Conservation (phyloP, 2,797 vertebrate species). For the Melanotaenia parkinsoni region DNA sequence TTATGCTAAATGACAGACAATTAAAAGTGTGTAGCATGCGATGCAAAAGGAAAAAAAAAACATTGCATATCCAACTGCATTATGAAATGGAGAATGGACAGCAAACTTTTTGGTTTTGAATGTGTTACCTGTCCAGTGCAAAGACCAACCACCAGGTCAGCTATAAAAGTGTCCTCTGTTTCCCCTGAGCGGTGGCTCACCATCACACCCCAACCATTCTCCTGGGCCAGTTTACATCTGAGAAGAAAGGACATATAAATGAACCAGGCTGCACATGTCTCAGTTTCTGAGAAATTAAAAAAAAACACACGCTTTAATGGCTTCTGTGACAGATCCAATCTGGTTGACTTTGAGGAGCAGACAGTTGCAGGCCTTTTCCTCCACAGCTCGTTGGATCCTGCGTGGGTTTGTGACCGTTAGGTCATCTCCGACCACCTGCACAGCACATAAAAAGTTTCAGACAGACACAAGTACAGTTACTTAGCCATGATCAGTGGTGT, state of each 20-base stretch:
- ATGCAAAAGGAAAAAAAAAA: background rate
- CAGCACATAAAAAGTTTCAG: background rate
- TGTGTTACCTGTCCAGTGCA: conserved; percentile 91
- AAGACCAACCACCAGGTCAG: conserved; percentile 93
- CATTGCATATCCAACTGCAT: background rate
- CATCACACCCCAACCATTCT: conserved; percentile 96
- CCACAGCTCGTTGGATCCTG: conserved; percentile 90
- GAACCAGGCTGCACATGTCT: background rate
- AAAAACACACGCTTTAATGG: conserved; percentile 90
- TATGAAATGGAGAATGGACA: background rate
- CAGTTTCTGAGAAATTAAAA: background rate
- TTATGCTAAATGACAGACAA: conserved; percentile 1
- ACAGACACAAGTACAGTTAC: background rate
- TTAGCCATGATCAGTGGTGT: background rate
- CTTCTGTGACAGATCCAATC: conserved; percentile 92
- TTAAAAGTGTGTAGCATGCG: background rate
- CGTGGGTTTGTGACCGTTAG: conserved; percentile 94
- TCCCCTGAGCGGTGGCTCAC: conserved; percentile 95
- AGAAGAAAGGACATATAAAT: background rate
- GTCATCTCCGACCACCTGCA: conserved; percentile 93
- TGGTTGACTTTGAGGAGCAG: conserved; percentile 96
- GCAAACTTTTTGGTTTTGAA: background rate
- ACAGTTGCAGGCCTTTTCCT: conserved; percentile 94
- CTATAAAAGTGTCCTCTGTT: conserved; percentile 94
- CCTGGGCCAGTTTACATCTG: conserved; percentile 94